phyloP scores from a whole-genome alignment of 1,140 invertebrate species.

The Bombus turneri region DNA sequence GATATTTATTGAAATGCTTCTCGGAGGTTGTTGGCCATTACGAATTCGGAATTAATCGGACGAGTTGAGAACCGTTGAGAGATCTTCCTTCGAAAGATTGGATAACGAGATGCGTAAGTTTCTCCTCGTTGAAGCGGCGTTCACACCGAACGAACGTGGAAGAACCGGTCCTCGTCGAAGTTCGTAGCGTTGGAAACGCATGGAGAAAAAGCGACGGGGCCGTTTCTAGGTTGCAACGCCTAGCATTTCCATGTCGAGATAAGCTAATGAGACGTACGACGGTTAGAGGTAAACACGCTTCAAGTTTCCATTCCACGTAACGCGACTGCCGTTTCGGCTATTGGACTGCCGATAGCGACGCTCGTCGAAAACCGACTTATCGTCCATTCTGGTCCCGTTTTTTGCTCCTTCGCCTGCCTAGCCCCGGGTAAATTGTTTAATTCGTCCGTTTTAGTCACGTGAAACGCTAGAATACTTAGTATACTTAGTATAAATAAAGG shows the following conservation, averaged over 20 bases:
- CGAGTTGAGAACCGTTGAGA: neutral
- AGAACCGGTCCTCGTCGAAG: neutral
- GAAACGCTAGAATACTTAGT: too few species aligned
- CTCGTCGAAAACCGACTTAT: conserved; percentile 21
- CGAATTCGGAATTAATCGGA: neutral
- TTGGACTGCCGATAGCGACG: conserved; percentile 23
- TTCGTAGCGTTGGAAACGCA: neutral
- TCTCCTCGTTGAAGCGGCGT: neutral
- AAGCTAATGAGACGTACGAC: conserved; percentile 51
- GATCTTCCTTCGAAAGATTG: neutral
- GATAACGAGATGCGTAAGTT: neutral
- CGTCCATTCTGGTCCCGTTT: neutral
- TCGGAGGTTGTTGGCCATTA: neutral
- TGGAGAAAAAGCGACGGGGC: neutral
- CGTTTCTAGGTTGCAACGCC: conserved; percentile 36
- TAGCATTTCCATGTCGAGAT: conserved; percentile 50
- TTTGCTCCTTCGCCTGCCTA: neutral
- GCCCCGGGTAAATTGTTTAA: too few species aligned
- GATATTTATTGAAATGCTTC: too few species aligned
- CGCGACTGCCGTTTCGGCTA: neutral
- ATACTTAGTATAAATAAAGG: too few species aligned
- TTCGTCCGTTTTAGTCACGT: too few species aligned
- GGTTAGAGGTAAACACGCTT: conserved; percentile 1
- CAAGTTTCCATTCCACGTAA: conserved; percentile 37
- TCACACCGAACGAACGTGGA: too few species aligned